These are phyloP conservation scores for Polypedilum pembai DNA, from an alignment of 1,140 invertebrate genomes.

Conservation along the genomic window DNA sequence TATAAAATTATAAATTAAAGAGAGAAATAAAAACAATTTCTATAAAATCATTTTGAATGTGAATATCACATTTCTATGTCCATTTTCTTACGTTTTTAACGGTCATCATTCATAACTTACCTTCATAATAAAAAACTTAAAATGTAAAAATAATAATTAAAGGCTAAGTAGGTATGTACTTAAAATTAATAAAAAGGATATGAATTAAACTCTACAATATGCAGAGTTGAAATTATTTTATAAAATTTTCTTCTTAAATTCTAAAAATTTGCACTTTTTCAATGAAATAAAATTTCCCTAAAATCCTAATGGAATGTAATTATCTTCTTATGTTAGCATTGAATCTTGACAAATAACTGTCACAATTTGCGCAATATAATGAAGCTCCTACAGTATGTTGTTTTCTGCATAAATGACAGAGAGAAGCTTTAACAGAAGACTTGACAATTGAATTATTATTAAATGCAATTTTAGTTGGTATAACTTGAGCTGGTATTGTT, in stretches of 20 bases:
- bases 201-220: conserved; percentile 1
- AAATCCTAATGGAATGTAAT: neutral
- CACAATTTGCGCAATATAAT: conserved; percentile 79
- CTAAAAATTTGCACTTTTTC: conserved; percentile 24
- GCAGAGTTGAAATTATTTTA: neutral
- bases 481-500: conserved; percentile 33
- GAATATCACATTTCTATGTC: conserved; percentile 14
- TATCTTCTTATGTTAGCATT: conserved; percentile 46
- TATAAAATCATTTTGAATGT: conserved; percentile 23
- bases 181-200: neutral
- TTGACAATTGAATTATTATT: conserved; percentile 45
- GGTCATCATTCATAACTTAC: neutral
- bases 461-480: conserved; percentile 34
- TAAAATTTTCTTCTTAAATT: neutral
- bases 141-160: neutral
- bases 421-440: conserved; percentile 46
- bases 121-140: neutral
- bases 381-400: conserved; percentile 65
- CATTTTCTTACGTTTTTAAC: no score
- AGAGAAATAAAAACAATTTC: neutral
- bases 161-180: neutral
- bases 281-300: neutral
- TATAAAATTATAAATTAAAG: neutral
- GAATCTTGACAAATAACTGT: conserved; percentile 85
- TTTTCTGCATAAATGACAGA: conserved; percentile 78